Percentiles rank a stretch among this genome's conserved stretches.
phyloP scores from a whole-genome alignment of 2,113 vertebrate species.

The Chaetura pelagica region DNA sequence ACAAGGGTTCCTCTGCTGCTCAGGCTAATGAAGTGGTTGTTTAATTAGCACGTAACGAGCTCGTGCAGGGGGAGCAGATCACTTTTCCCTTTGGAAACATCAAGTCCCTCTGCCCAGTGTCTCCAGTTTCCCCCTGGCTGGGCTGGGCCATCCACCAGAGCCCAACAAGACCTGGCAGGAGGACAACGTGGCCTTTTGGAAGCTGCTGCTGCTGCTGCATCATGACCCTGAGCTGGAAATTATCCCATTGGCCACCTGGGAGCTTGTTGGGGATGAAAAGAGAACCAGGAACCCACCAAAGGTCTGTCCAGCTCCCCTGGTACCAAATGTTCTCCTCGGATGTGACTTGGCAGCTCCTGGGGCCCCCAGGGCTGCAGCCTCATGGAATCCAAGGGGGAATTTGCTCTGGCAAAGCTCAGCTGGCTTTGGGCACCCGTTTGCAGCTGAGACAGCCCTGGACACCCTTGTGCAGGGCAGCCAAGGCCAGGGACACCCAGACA shows the following conservation, averaged over 20 bases:
- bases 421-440: background rate
- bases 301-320: background rate
- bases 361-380: background rate
- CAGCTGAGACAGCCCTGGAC: background rate
- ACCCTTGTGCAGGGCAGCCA: rapidly evolving
- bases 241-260: background rate
- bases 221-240: background rate
- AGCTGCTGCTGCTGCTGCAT: background rate
- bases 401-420: background rate
- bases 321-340: background rate
- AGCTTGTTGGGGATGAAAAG: background rate
- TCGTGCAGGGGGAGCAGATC: background rate
- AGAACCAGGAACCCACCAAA: background rate
- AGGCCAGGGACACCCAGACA: background rate
- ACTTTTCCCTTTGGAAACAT: background rate
- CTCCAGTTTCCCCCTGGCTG: background rate
- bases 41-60: background rate
- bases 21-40: background rate
- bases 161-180: background rate
- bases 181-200: background rate
- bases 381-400: background rate
- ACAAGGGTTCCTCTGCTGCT: background rate
- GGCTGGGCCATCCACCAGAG: rapidly evolving
- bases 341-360: background rate
- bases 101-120: background rate